These are phyloP conservation scores for Ovis canadensis DNA, from an alignment of 2,113 vertebrate species.

Conservation along the genomic window DNA sequence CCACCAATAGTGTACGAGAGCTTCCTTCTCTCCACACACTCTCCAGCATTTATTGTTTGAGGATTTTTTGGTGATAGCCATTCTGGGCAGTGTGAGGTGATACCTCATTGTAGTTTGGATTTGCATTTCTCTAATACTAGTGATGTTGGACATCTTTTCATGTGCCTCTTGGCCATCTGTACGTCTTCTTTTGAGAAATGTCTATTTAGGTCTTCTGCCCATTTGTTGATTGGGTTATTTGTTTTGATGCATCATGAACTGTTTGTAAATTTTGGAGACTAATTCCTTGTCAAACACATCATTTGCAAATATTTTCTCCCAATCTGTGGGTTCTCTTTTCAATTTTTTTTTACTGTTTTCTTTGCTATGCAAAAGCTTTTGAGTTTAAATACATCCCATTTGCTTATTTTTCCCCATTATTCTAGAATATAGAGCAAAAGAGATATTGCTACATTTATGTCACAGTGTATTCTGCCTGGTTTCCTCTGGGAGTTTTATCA, in stretches of 20 bases:
- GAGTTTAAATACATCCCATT: background rate
- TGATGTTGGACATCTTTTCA: background rate
- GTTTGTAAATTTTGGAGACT: background rate
- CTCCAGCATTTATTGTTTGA: background rate
- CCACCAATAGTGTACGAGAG: background rate
- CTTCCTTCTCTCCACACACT: background rate
- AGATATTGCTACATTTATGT: background rate
- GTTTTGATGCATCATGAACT: background rate
- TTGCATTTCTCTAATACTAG: background rate
- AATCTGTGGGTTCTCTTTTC: background rate
- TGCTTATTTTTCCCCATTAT: background rate
- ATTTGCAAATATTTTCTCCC: background rate
- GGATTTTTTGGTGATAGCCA: background rate
- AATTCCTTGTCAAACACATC: background rate
- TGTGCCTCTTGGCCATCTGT: background rate
- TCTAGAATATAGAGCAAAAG: background rate
- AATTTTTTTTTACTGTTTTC: background rate
- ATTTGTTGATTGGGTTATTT: background rate
- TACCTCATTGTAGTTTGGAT: background rate
- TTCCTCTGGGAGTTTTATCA: background rate
- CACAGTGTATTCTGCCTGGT: background rate
- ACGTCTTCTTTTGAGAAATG: background rate
- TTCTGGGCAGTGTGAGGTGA: background rate
- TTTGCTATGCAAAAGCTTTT: background rate
- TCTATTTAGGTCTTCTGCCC: background rate